Evolutionary conservation across 2,797 vertebrate species (phyloP), one percentile per base, ranked within the genome.

Genomic region (Takifugu ocellatus): DNA sequence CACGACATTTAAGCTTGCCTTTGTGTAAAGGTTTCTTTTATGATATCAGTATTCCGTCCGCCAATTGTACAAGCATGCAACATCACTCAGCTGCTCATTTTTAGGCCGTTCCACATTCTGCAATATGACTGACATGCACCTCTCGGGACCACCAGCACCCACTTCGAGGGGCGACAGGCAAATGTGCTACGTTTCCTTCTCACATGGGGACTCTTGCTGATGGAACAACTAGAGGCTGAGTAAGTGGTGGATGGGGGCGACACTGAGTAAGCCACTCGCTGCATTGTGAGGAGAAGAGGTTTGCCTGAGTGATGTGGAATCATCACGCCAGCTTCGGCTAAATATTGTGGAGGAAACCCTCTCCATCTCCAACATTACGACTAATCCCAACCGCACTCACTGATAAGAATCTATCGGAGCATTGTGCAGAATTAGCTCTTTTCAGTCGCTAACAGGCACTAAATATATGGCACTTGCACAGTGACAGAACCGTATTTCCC

Each of bases 91-190:
- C 72, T 80, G 68, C 33, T 33, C 8, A 11, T 33, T 33, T 33
- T 11, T 11, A 33, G 33, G 33, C 9, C 8, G 8, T 33, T 87
- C 77, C 81, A 78, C 77, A 86, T 90, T 88, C 89, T 87, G 70
- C 82, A 75, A 75, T 77, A 63, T 83, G 84, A 88, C 72, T 82
- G 79, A 82, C 79, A 74, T 79, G 81, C 89, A 82, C 67, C 76
- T 83, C 74, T 79, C 85, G 62, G 80, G 83, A 64, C 86, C 72
- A 92, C 89, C 88, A 71, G 86, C 85, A 84, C 85, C 63, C 84
- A 70, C 66, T 74, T 66, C 68, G 87, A 25, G 42, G 74, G 63
- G 90, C 91, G 91, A 90, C 91, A 93, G 92, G 93, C 94, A 93
- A 94, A 90, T 81, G 86, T 72, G 83, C 81, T 82, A 81, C 88